Conservation (phyloP, 2,797 vertebrate species). For the Stomatorhinus walkeri region DNA sequence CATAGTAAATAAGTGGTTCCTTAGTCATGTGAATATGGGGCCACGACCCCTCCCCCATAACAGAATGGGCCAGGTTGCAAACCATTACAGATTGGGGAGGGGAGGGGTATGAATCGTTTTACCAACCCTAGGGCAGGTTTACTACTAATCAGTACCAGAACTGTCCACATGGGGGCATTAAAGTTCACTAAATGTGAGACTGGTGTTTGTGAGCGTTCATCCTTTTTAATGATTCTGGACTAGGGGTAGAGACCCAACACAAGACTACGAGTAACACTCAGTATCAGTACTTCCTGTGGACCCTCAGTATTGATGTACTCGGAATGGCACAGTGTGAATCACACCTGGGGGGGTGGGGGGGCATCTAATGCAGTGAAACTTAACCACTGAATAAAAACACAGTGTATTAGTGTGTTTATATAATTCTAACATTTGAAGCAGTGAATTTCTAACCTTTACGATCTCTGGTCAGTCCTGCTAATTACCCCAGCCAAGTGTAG, state of each 20-base stretch:
- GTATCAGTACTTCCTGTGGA: neutral
- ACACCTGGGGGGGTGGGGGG: neutral
- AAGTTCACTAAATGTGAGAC: constrained; percentile 23
- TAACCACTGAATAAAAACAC: neutral
- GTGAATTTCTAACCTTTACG: neutral
- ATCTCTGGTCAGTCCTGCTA: neutral
- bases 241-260: neutral
- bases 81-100: neutral
- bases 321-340: neutral
- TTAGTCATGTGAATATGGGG: neutral
- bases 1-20: neutral
- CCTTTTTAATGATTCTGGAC: neutral
- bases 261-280: neutral
- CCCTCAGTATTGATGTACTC: neutral
- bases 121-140: constrained; percentile 1
- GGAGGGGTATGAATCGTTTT: neutral
- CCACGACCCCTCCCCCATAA: neutral
- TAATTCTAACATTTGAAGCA: neutral
- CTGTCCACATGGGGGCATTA: constrained; percentile 42
- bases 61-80: neutral
- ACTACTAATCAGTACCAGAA: constrained; percentile 41
- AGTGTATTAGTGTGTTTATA: neutral
- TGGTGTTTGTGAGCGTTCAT: neutral
- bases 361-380: neutral
- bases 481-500: neutral